Evolutionary conservation across 2,113 vertebrate genomes (phyloP), one percentile per base, ranked within the genome.

Genomic region (Numida meleagris): DNA sequence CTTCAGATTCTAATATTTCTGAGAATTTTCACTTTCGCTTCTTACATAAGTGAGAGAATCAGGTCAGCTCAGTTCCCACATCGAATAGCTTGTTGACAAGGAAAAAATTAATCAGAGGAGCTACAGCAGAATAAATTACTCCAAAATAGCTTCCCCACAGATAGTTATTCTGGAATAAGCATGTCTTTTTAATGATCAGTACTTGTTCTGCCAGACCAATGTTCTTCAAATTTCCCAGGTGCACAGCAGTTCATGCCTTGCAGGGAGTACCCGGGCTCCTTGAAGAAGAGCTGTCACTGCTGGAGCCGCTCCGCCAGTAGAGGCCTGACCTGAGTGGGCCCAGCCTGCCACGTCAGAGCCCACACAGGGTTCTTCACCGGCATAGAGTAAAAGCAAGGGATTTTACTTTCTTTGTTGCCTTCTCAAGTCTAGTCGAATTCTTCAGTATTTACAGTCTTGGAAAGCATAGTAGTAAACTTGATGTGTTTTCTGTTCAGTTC

Each of bases 71-170:
- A 65, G 51, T 81, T 90, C 43, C 73, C 46, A 40, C 46, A 25
- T 82, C 38, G 90, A 88, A 88, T 86, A 66, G 27, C n/a, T 94
- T 88, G 72, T 86, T 88, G 88, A 90, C 82, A 83, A 89, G 61
- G 24, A 8, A 81, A 78, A 95, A 78, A 88, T 81, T 94, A 90
- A 86, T 93, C 70, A 68, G 65, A 75, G 77, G 78, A 89, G 65
- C 61, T 88, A 61, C 61, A 88, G 82, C 66, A 40, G 72, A 94
- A 93, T 89, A 95, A 71, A 91, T 88, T 58, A 90, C 45, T 85
- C 81, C 42, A 71, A 84, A 96, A 66, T 68, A 95, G 72, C 63
- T 88, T 89, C 71, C 89, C 51, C 14, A 1, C 51, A 57, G 85
- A 75, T 67, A 14, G 72, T 65, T 94, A 53, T 25, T 93, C 58